These are phyloP conservation scores for Oreonectes daqikongensis DNA, from an alignment of 2,797 vertebrate species.

Conservation along the genomic window DNA sequence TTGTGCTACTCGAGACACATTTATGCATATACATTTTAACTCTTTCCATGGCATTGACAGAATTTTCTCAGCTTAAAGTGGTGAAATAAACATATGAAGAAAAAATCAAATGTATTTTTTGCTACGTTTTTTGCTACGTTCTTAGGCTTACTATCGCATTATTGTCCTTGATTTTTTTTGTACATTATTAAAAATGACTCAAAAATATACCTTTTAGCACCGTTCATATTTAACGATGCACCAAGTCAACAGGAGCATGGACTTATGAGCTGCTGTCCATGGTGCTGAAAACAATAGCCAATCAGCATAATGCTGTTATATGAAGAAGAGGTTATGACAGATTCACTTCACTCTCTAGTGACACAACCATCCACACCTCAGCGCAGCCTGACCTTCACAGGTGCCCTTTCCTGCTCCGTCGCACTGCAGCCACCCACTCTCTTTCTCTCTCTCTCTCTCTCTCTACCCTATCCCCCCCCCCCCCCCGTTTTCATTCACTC, in stretches of 20 bases:
- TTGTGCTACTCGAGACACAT: too few species aligned
- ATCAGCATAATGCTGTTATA: conserved; percentile 24
- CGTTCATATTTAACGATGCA: too few species aligned
- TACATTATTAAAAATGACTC: too few species aligned
- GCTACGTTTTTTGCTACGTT: too few species aligned
- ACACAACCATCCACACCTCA: conserved; percentile 40
- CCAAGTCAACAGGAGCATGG: background rate
- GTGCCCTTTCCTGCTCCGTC: conserved; percentile 47
- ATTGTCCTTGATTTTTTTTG: too few species aligned
- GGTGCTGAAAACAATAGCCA: conserved; percentile 31
- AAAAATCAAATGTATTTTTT: too few species aligned
- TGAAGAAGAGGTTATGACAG: conserved; percentile 22
- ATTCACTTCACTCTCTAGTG: conserved; percentile 35
- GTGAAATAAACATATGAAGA: too few species aligned
- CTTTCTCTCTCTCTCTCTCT: conserved; percentile 30
- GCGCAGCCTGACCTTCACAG: conserved; percentile 57
- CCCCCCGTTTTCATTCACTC: conserved; percentile 21
- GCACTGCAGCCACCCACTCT: conserved; percentile 39
- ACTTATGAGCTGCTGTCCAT: conserved; percentile 24
- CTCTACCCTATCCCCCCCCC: conserved; percentile 13
- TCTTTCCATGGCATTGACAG: too few species aligned
- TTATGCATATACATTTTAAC: background rate
- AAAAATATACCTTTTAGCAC: background rate
- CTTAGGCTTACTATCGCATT: too few species aligned
- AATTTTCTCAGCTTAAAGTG: too few species aligned